Base-by-base conservation (phyloP, 2,888 invertebrate genomes). In the Drosophila rubida region DNA sequence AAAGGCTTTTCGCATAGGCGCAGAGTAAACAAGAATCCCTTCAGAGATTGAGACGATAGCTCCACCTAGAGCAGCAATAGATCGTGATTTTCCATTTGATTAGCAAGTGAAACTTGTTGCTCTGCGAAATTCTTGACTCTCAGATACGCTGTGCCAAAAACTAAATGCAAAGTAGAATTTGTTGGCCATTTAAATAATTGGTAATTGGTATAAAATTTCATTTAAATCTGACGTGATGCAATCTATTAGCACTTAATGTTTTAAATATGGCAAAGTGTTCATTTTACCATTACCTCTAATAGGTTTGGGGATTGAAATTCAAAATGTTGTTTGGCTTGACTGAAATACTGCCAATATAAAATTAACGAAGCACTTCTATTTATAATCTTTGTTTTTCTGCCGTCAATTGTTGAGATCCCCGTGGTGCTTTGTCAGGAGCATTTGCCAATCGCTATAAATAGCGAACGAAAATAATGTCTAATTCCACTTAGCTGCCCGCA, bases 401-500 rank as follows among this genome's bases (percentile, higher is more conserved):
- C 41, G 44, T 25, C 25, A 13, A 11, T 14, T 37, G 35, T 37
- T 37, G 11, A 35, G 23, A 23, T 49, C 2, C 49, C 42, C 37
- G 41, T 13, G 30, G 39, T 37, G 39, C 8, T 54, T 42, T 23
- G 42, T n/a, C 22, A 27, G 41, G 19, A 22, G n/a, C 9, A 9
- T 22, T 30, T 51, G 8, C 23, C 57, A 58, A 46, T 41, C 7
- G 13, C 61, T 67, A 63, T 44, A 65, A 50, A 58, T 60, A 70
- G 63, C 25, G 54, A 37, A 19, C n/a, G 19, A 63, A 67, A 54
- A 60, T 53, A 69, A 69, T 60, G 59, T 53, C 22, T 60, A 72
- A 69, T 55, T 32, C 58, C 58, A 65, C 25, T 62, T 51, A 68
- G 48, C 42, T 32, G 50, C 7, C 42, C 32, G 42, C 32, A 23